Evolutionary conservation across 2,113 vertebrate species (phyloP).

Genomic region (Pholis gunnellus): DNA sequence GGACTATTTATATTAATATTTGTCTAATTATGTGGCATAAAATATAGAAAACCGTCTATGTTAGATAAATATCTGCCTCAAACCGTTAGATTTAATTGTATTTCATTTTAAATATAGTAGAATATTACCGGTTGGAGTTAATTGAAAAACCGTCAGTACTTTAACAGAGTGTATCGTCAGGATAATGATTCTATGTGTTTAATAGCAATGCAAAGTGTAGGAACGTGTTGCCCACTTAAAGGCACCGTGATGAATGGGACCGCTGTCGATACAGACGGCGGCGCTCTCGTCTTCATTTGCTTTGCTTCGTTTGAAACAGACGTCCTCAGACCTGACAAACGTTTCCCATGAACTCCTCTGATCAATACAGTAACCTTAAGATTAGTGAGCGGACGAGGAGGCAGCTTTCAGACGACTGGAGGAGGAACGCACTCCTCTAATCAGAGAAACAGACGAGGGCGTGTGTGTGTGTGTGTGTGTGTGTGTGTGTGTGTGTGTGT

Average conservation of each 20-base stretch:
- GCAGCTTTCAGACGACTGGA: constrained; percentile 4
- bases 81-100: no score
- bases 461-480: constrained; percentile 12
- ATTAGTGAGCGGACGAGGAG: constrained; percentile 24
- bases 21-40: no score
- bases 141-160: no score
- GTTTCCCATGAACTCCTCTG: constrained; percentile 48
- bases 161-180: no score
- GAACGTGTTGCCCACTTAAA: neutral
- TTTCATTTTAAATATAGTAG: no score
- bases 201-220: neutral
- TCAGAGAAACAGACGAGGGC: constrained; percentile 13
- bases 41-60: no score
- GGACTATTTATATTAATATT: no score
- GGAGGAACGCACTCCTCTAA: constrained; percentile 9
- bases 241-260: neutral
- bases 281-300: neutral
- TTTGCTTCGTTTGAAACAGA: constrained; percentile 17
- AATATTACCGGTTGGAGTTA: no score
- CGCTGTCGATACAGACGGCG: neutral
- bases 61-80: no score
- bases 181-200: neutral
- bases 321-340: neutral
- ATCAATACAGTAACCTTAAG: constrained; percentile 37
- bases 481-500: neutral